phyloP scores from a whole-genome alignment of 2,888 invertebrate species.

The Seira sanloemensis region DNA sequence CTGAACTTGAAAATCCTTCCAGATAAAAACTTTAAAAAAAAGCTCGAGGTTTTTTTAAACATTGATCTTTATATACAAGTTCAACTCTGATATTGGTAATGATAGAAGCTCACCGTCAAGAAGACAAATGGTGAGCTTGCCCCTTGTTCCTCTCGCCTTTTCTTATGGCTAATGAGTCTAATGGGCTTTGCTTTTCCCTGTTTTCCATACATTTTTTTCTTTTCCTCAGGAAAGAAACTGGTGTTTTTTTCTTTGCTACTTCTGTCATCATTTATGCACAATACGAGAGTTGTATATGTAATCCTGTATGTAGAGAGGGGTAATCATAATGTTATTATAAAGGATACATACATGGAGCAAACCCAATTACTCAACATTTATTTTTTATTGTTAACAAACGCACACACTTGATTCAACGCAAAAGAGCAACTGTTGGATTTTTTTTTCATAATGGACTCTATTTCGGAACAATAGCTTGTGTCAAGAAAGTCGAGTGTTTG shows the following conservation, averaged over 20 bases:
- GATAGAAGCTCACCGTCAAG: constrained; percentile 52
- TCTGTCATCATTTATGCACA: not conserved
- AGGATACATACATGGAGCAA: constrained; percentile 47
- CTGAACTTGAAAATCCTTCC: not conserved
- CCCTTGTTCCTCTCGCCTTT: constrained; percentile 58
- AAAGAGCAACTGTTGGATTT: constrained; percentile 50
- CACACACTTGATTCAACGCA: constrained; percentile 39
- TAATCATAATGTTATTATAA: constrained; percentile 36
- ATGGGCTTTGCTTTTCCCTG: constrained; percentile 46
- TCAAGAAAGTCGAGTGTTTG: not conserved
- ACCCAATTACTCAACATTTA: constrained; percentile 63
- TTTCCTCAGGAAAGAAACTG: constrained; percentile 1
- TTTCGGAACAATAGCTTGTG: constrained; percentile 4
- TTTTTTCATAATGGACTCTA: constrained; percentile 15
- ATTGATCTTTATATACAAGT: not conserved
- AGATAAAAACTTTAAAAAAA: constrained; percentile 4
- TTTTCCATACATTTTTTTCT: constrained; percentile 18
- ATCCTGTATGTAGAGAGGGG: constrained; percentile 44
- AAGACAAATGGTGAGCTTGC: constrained; percentile 61
- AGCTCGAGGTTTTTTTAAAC: not conserved
- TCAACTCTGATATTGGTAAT: constrained; percentile 23
- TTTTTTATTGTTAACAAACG: constrained; percentile 53
- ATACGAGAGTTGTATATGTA: constrained; percentile 30
- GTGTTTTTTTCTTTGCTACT: constrained; percentile 16
- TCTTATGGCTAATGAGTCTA: constrained; percentile 52